Percentiles rank a stretch among this genome's conserved stretches.
phyloP scores from a whole-genome alignment of 2,113 vertebrate genomes.

The Pomatostomus ruficeps region DNA sequence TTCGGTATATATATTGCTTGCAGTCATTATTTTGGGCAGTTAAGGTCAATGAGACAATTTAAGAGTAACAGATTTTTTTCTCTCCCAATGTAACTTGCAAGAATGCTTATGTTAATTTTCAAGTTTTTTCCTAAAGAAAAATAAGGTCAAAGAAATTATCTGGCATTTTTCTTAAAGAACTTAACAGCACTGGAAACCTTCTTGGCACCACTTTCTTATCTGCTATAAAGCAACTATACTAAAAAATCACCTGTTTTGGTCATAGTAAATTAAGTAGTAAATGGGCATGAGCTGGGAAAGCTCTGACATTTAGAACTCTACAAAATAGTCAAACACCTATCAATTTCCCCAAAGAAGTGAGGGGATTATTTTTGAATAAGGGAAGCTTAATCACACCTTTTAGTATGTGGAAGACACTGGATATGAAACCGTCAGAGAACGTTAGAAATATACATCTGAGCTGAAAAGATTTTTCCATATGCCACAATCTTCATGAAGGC shows the following conservation, averaged over 20 bases:
- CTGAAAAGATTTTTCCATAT: neutral
- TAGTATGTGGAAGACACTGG: neutral
- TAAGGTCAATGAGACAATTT: neutral
- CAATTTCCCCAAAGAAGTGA: neutral
- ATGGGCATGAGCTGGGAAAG: neutral
- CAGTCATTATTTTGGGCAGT: neutral
- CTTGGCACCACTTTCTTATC: neutral
- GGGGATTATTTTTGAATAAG: neutral
- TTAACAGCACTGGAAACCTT: neutral
- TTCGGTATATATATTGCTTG: neutral
- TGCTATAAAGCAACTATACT: neutral
- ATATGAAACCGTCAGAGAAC: neutral
- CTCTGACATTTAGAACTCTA: neutral
- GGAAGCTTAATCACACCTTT: neutral
- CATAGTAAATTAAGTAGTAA: neutral
- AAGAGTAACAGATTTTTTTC: neutral
- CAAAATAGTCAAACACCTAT: neutral
- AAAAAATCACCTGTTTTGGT: neutral
- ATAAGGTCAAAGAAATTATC: neutral
- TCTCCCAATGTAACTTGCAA: neutral
- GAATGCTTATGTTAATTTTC: neutral
- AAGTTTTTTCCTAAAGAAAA: neutral
- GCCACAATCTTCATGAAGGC: neutral
- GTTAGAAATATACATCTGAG: neutral
- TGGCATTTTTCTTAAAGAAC: neutral